Base-by-base conservation (phyloP, 2,797 vertebrate species). In the Falco novaeseelandiae region DNA sequence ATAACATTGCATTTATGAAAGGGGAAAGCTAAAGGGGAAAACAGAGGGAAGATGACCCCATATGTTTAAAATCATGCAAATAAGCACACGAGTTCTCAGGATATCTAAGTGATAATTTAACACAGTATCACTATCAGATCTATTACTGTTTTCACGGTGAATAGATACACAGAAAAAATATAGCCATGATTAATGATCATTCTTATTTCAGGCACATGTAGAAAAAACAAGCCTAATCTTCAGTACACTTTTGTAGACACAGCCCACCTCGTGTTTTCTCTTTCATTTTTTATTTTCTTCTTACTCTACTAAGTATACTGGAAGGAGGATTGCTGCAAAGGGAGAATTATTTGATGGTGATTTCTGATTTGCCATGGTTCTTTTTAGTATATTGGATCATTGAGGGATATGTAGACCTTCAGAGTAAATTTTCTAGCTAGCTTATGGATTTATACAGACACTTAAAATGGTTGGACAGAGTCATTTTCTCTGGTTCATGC, bases 401-500 rank as follows among this genome's bases (percentile, higher is more conserved):
- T 66, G 58, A 84, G 95, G 65, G 30, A 25, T 51, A 38, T 65
- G 46, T 67, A 89, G 54, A 9, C 48, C 17, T 77, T 95, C 51
- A 59, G 80, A 96, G 42, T 61, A 95, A 49, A 91, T 95, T 91
- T 96, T 92, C 65, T 86, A 55, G 27, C 17, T 81, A 77, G 16
- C 30, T 26, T 5, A 67, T 69, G 21, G 67, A 92, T 95, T 91
- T 92, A 71, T 83, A 76, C 23, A 70, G 74, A 85, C 61, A 83
- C 76, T 87, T 74, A 84, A 90, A 82, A 65, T 70, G 10, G 26
- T 85, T 93, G 79, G 73, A 88, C 76, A 83, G 36, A 79, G 19
- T 52, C 1, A 83, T 95, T 96, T 94, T 51, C 54, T 92, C 12
- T 94, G 54, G 55, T 93, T 93, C 44, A 51, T 58, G 26, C 17